phyloP scores from a whole-genome alignment of 2,888 invertebrate species.

The Ctena decussata region DNA sequence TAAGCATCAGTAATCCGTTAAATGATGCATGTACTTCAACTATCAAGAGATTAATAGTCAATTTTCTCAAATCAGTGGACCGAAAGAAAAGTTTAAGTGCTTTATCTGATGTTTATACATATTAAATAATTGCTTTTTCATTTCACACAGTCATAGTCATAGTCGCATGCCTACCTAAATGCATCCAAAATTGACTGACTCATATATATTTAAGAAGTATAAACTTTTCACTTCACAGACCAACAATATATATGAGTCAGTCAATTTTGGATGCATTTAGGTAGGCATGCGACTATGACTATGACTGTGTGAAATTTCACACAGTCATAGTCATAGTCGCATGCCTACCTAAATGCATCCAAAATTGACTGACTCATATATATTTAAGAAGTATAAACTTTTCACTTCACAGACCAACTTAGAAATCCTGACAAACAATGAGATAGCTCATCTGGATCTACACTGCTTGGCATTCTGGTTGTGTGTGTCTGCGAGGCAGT shows the following conservation, averaged over 20 bases:
- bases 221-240: no score
- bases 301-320: neutral
- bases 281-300: neutral
- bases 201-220: no score
- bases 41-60: neutral
- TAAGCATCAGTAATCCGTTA: neutral
- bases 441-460: no score
- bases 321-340: neutral
- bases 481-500: no score
- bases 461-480: no score
- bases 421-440: no score
- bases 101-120: neutral
- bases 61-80: neutral
- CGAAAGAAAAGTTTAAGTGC: neutral
- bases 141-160: neutral
- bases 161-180: neutral
- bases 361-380: neutral
- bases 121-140: conserved; percentile 4
- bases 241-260: no score
- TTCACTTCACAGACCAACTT: no score
- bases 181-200: neutral
- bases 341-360: neutral
- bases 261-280: neutral
- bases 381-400: no score
- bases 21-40: neutral